These are phyloP conservation scores for Parapsyche elsis DNA, from an alignment of 1,140 invertebrate genomes.

Conservation along the genomic window DNA sequence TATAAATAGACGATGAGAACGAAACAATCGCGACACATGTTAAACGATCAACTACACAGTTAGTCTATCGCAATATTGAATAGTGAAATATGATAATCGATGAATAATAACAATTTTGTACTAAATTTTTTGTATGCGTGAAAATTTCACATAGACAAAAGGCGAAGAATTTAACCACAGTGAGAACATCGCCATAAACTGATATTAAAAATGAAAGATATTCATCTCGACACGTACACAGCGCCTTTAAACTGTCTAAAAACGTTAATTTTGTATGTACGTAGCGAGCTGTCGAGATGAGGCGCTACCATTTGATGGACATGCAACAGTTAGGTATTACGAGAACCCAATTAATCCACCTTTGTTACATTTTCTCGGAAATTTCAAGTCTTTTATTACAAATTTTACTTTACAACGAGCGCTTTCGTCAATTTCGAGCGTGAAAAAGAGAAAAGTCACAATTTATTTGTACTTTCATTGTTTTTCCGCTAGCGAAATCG, in stretches of 20 bases:
- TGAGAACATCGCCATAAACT: constrained; percentile 8
- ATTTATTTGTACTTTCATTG: too few relatives aligned
- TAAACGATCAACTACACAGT: too few relatives aligned
- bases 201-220: constrained; percentile 13
- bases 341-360: constrained; percentile 11
- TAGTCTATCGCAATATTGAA: too few relatives aligned
- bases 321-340: constrained; percentile 33
- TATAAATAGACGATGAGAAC: too few relatives aligned
- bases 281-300: neutral
- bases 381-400: too few relatives aligned
- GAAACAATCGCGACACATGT: too few relatives aligned
- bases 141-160: neutral
- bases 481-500: too few relatives aligned
- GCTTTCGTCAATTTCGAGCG: too few relatives aligned
- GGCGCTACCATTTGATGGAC: constrained; percentile 25
- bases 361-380: neutral
- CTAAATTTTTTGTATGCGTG: neutral
- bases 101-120: too few relatives aligned
- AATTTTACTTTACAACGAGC: too few relatives aligned
- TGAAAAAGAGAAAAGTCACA: too few relatives aligned
- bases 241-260: neutral
- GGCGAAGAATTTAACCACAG: neutral
- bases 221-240: constrained; percentile 14
- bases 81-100: too few relatives aligned
- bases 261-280: constrained; percentile 4